Percentiles rank a stretch among this genome's conserved stretches.
Evolutionary conservation across 2,888 invertebrate genomes (phyloP).

Genomic region (Lasioglossum marginatum): DNA sequence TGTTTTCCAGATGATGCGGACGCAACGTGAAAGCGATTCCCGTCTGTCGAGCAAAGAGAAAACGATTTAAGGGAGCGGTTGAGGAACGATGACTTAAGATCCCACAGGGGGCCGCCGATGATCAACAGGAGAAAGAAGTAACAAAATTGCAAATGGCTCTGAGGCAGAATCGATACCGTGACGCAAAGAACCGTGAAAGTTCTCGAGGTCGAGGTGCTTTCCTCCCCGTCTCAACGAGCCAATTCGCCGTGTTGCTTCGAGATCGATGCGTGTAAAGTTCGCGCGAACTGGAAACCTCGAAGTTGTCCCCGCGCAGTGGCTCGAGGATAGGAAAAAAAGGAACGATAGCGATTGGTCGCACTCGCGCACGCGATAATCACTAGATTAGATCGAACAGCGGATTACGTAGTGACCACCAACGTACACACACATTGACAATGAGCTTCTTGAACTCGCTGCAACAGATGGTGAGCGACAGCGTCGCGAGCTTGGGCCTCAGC

Average conservation of each 20-base stretch:
- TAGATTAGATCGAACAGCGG: not conserved
- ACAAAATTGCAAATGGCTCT: conserved; percentile 65
- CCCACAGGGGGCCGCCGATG: conserved; percentile 14
- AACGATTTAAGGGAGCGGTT: conserved; percentile 33
- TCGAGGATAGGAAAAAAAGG: not conserved
- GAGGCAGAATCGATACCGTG: conserved; percentile 62
- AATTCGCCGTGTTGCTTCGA: conserved; percentile 35
- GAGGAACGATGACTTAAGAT: conserved; percentile 50
- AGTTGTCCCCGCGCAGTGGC: conserved; percentile 19
- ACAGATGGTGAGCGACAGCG: conserved; percentile 94
- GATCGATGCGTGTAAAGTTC: conserved; percentile 64
- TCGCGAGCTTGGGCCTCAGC: conserved; percentile 91
- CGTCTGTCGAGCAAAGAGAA: not conserved
- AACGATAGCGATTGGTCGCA: conserved; percentile 48
- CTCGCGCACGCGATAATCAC: conserved; percentile 4
- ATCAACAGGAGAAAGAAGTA: conserved; percentile 34
- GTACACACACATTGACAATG: conserved; percentile 85
- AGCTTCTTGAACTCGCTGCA: conserved; percentile 94
- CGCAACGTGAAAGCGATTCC: not conserved
- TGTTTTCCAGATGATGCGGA: conserved; percentile 48
- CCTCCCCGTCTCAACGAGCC: conserved; percentile 50
- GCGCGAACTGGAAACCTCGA: conserved; percentile 29
- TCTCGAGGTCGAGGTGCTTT: conserved; percentile 57
- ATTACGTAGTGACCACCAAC: not conserved
- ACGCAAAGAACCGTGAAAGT: conserved; percentile 65